A percentile compares a stretch with the other conserved stretches of the same genome.
Conservation (phyloP, 2,888 invertebrate genomes). For the Linyphia triangularis region DNA sequence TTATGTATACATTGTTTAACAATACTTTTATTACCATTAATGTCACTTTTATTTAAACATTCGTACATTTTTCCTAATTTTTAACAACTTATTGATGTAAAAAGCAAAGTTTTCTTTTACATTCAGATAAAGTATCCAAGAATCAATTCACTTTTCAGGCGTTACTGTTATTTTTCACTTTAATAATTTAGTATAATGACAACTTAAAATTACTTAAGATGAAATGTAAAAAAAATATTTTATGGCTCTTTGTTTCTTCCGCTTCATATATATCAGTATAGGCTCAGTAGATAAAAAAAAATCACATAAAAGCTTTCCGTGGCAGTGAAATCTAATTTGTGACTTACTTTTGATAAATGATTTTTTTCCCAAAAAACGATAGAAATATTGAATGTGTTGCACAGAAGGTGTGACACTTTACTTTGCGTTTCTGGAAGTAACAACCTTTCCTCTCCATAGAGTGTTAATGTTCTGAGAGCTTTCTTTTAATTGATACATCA, state of each 20-base stretch:
- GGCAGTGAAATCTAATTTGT: constrained; percentile 52
- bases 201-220: background rate
- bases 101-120: no score
- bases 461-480: background rate
- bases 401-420: background rate
- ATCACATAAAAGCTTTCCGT: constrained; percentile 50
- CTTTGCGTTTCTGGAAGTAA: background rate
- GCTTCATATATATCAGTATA: constrained; percentile 39
- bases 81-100: no score
- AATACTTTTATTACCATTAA: no score
- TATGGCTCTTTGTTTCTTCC: background rate
- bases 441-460: background rate
- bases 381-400: background rate
- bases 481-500: background rate
- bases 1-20: no score
- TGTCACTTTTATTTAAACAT: no score
- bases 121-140: no score
- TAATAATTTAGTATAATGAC: no score
- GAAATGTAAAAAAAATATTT: constrained; percentile 11
- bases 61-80: no score
- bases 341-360: constrained; percentile 50
- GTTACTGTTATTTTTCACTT: no score
- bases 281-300: constrained; percentile 24
- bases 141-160: no score
- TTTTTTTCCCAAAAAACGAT: constrained; percentile 22